phyloP scores from a whole-genome alignment of 1,140 invertebrate species.

The Drosophila leontia region DNA sequence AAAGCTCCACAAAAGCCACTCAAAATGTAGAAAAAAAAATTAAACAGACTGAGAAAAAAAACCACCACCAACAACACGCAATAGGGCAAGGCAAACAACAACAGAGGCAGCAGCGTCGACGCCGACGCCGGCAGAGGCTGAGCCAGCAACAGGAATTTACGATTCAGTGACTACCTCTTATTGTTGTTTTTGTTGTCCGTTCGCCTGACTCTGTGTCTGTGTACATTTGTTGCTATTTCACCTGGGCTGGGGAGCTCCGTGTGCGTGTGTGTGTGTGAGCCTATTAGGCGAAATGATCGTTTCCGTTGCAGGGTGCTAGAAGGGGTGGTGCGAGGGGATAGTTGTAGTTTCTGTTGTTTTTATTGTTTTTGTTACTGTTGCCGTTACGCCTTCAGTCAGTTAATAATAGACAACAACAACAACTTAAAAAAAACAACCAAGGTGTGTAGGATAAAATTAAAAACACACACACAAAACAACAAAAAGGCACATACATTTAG shows the following conservation, averaged over 20 bases:
- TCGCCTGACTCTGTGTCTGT: constrained; percentile 35
- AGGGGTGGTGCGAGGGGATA: constrained; percentile 16
- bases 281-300: constrained; percentile 75
- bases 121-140: constrained; percentile 53
- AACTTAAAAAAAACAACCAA: constrained; percentile 28
- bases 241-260: constrained; percentile 52
- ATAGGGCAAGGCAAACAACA: constrained; percentile 84
- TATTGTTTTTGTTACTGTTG: constrained; percentile 48
- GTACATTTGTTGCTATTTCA: constrained; percentile 56
- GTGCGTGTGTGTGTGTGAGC: constrained; percentile 45
- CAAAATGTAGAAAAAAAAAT: constrained; percentile 73
- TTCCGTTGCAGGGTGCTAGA: constrained; percentile 66
- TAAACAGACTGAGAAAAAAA: constrained; percentile 78
- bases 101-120: constrained; percentile 46
- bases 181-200: constrained; percentile 62
- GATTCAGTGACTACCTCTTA: constrained; percentile 75
- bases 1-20: constrained; percentile 74
- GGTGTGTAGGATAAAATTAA: constrained; percentile 67
- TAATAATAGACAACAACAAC: constrained; percentile 64
- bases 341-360: constrained; percentile 31
- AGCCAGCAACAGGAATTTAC: constrained; percentile 81
- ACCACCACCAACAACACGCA: constrained; percentile 78
- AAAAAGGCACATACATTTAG: constrained; percentile 25
- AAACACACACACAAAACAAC: constrained; percentile 34
- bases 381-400: constrained; percentile 66